phyloP scores from a whole-genome alignment of 2,113 vertebrate genomes.

The Apus apus region DNA sequence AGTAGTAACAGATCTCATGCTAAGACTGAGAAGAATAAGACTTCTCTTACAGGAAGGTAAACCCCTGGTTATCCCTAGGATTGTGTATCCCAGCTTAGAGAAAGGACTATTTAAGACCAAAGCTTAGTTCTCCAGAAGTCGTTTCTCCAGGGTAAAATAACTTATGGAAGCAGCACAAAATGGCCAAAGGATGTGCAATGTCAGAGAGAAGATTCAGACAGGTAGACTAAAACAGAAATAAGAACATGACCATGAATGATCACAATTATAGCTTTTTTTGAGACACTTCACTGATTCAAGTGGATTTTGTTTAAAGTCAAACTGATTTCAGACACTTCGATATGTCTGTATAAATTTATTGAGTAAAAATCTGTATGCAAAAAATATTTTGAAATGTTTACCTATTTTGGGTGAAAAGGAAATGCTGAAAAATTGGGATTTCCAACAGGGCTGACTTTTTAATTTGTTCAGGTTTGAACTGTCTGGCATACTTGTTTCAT shows the following conservation, averaged over 20 bases:
- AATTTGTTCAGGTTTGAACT: background rate
- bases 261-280: background rate
- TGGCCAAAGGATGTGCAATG: background rate
- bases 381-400: background rate
- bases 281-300: background rate
- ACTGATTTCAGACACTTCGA: background rate
- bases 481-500: background rate
- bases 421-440: background rate
- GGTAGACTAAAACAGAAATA: background rate
- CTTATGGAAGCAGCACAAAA: background rate
- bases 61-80: background rate
- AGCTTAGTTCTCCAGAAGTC: background rate
- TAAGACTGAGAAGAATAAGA: background rate
- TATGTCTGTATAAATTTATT: background rate
- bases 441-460: background rate
- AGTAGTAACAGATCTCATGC: background rate
- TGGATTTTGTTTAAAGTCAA: background rate
- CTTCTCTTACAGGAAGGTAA: background rate
- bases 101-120: background rate
- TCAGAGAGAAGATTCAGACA: background rate
- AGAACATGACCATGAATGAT: background rate
- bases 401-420: background rate
- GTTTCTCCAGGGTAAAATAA: background rate
- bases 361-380: background rate
- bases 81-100: background rate